Evolutionary conservation across 92 coral and sea anemone species (phyloP), one percentile per base, ranked within the genome.

Genomic region (Palythoa heliodiscus): DNA sequence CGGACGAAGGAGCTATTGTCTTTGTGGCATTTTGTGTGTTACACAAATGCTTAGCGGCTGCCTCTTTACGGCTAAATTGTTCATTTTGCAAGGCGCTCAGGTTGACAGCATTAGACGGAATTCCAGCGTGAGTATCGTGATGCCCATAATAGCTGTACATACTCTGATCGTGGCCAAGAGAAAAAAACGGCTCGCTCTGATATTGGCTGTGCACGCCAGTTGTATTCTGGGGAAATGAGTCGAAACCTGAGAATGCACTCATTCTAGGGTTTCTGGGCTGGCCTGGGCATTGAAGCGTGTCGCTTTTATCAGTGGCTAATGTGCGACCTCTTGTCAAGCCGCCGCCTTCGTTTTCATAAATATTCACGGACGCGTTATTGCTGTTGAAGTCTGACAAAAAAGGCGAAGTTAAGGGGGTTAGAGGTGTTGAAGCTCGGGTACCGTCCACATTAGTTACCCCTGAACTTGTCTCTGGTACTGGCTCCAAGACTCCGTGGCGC

Each of bases 61-160:
- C 66, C 63, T 82, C 89, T 86, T 90, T 63, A 73, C 88, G 76
- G 90, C 88, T 58, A 70, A 87, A 80, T 82, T 83, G 90, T 78
- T 89, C 91, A 86, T 84, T 92, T 88, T 87, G 93, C 95, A 92
- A 47, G 91, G 86, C 84, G 78, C 80, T 89, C 78, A 90, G 90
- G 88, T 88, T 92, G 76, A 88, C 93, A 50, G 74, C 79, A 55
- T 82, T 83, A 70, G 95, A 19, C 19, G 95, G 87, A 84, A 90
- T 91, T 89, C 95, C 97, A 86, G 74, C 87, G 70, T 86, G 93
- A 53, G 86, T 70, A 80, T 86, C 90, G 83, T 90, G 92, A 25
- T 87, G 85, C 20, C 89, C 82, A 87, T 88, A 94, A 87, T 90
- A 93, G 66, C 91, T 79, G 75, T 90, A 92, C 89, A 89, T 83